Conservation (phyloP, 2,113 vertebrate species). For the Coptodon bakossiorum region DNA sequence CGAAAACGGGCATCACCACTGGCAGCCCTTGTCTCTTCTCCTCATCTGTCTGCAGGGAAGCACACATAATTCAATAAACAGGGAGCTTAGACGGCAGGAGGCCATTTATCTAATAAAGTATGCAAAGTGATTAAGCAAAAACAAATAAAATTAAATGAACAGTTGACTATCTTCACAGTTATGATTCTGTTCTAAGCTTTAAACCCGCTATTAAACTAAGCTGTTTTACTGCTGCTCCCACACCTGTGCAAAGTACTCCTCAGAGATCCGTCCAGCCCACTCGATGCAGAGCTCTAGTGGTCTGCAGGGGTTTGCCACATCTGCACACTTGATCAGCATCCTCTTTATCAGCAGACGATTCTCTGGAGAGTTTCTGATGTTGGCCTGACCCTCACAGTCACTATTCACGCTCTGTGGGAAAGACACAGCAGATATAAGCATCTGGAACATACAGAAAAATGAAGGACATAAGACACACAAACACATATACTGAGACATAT, state of each 20-base stretch:
- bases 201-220: background rate
- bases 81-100: background rate
- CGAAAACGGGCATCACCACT: constrained; percentile 97
- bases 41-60: constrained; percentile 86
- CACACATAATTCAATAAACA: background rate
- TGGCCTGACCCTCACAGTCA: constrained; percentile 75
- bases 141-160: background rate
- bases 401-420: constrained; percentile 77
- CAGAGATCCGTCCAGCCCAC: constrained; percentile 94
- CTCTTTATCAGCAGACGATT: constrained; percentile 92
- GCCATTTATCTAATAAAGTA: background rate
- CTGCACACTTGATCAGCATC: constrained; percentile 97
- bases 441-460: background rate
- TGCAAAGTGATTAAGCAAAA: background rate
- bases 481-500: background rate
- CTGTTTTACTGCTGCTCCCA: background rate
- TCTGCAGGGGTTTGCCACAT: constrained; percentile 92
- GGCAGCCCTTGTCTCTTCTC: constrained; percentile 91
- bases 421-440: background rate
- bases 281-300: constrained; percentile 91
- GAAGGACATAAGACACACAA: background rate
- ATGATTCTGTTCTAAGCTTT: background rate
- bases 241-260: constrained; percentile 97
- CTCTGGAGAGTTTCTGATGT: constrained; percentile 84
- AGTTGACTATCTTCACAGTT: background rate